phyloP scores from a whole-genome alignment of 2,888 invertebrate species.

The Idaea biselata region DNA sequence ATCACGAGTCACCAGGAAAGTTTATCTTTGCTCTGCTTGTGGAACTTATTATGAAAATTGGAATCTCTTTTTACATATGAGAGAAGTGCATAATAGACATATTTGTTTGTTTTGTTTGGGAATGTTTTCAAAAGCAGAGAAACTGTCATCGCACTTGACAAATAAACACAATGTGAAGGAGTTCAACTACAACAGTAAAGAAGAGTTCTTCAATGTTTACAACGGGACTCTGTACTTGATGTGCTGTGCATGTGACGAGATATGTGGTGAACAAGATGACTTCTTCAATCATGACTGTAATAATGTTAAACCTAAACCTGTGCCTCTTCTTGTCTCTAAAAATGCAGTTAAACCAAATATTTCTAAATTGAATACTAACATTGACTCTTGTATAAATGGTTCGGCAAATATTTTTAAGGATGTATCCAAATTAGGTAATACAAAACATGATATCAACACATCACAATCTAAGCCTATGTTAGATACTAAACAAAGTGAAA shows the following conservation, averaged over 20 bases:
- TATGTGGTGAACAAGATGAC: slow-evolving; percentile 87
- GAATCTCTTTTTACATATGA: slow-evolving; percentile 92
- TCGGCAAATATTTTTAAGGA: slow-evolving; percentile 48
- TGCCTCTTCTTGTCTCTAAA: slow-evolving; percentile 73
- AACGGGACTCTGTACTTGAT: slow-evolving; percentile 87
- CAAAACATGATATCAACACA: slow-evolving; percentile 47
- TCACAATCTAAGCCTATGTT: slow-evolving; percentile 41
- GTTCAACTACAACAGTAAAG: slow-evolving; percentile 83
- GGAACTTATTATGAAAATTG: slow-evolving; percentile 92
- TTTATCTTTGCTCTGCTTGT: slow-evolving; percentile 90
- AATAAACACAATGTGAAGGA: slow-evolving; percentile 89
- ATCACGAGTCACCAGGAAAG: slow-evolving; percentile 86
- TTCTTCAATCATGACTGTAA: slow-evolving; percentile 88
- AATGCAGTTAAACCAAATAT: slow-evolving; percentile 61
- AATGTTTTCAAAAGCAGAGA: slow-evolving; percentile 90
- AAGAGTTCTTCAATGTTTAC: slow-evolving; percentile 84
- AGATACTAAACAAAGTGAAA: slow-evolving; percentile 43
- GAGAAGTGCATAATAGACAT: slow-evolving; percentile 89
- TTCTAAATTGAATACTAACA: slow-evolving; percentile 52
- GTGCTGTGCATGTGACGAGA: slow-evolving; percentile 90
- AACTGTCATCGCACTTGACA: slow-evolving; percentile 87
- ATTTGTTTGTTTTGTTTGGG: slow-evolving; percentile 92
- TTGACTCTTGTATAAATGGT: slow-evolving; percentile 56
- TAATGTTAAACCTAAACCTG: slow-evolving; percentile 72
- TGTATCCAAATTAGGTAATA: slow-evolving; percentile 36